Base-by-base conservation (phyloP, 2,113 vertebrate genomes). In the Platysteira castanea region DNA sequence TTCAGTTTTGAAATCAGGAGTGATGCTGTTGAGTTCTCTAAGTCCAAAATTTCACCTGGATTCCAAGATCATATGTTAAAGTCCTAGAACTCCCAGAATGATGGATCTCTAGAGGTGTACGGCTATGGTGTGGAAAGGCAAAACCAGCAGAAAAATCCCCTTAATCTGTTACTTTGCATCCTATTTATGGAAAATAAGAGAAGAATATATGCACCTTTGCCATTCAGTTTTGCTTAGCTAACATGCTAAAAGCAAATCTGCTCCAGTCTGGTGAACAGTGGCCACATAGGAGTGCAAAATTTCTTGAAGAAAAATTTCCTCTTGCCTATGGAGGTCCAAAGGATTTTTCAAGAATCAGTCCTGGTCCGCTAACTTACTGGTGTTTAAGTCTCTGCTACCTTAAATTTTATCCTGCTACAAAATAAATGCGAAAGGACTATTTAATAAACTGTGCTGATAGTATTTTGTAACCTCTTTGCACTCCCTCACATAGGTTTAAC, bases 401-500 rank as follows among this genome's bases (percentile, higher is more conserved):
- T 24, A 31, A 59, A 59, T 77, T 90, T 92, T 71, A 42, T 42
- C 41, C 27, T 41, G n/a, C 12, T 79, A 8, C 42, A 44, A 49
- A 52, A 78, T 70, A 73, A 90, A 83, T 90, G 56, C 33, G 46
- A 74, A 84, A 86, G 27, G 63, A 70, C 27, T 27, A 10, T 35
- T 65, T 88, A 94, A 59, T 91, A 68, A 88, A 75, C 31, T 44
- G 24, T 47, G 47, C n/a, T 90, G 88, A 84, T 81, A 60, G 52
- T n/a, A 30, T 92, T 93, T 87, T 86, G 42, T 91, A 81, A 90
- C 90, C 71, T 79, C 54, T 88, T 77, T 91, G 71, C n/a, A 20
- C 85, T 92, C 42, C 28, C 39, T 81, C 20, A 7, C 44, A 7
- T 21, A 49, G 54, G 59, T 90, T 84, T 93, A 92, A 81, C 60